Base-by-base conservation (phyloP, 2,797 vertebrate species). In the Anniella stebbinsi region DNA sequence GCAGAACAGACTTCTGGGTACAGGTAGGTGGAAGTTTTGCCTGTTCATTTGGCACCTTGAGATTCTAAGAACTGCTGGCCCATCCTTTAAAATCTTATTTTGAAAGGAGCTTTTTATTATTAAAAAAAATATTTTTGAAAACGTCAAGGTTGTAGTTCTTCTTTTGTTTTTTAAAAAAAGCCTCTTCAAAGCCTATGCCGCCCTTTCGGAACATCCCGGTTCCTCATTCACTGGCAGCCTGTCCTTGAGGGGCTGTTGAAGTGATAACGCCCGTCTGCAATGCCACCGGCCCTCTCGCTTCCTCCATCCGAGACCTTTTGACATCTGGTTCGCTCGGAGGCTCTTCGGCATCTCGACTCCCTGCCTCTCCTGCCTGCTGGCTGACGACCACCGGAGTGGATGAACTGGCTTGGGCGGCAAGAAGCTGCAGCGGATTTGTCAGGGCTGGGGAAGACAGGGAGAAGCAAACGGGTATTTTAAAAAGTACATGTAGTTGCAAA, bases 381-480 rank as follows among this genome's bases (percentile, higher is more conserved):
- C 97, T 98, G 95, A 99, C 98, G 90, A 98, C 96, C 86, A 99
- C 98, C 0, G 99, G 99, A 9, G 98, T 97, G 75, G 99, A 99
- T 0, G 98, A 99, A 94, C 99, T 99, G 25, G 99, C 99, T 97
- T 99, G 99, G 84, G 99, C 98, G 2, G 99, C 99, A 70, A 99
- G 96, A 90, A 99, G 99, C 97, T 99, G 99, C 95, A 99, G 97
- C 86, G 99, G 99, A 89, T 98, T 99, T 91, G 97, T 98, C 80
- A 99, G 97, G 93, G 98, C 99, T 99, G 96, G 89, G 54, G 91
- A 69, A 90, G 75, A 30, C 73, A 67, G 45, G 91, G 66, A 92
- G 78, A 89, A 67, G 15, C 92, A 30, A 87, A 66, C 91, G 21
- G 54, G 21, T 6, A 9, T 12, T 54, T 21, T 21, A 11, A 38